These are phyloP conservation scores for Batillaria attramentaria DNA, from an alignment of 1,140 invertebrate genomes.

Conservation along the genomic window DNA sequence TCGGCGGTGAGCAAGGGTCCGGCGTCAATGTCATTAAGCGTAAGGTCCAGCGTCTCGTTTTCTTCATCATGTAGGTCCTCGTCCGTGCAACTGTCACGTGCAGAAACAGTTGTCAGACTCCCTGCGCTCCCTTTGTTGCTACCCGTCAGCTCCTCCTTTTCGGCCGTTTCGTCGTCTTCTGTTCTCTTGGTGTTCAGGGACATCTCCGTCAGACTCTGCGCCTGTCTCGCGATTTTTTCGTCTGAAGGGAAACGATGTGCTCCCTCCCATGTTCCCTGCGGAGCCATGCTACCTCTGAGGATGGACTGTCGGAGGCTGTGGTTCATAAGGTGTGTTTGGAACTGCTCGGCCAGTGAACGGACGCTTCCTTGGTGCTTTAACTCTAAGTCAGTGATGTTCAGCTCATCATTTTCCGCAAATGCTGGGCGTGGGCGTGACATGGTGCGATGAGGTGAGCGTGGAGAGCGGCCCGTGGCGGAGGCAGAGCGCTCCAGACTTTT, in stretches of 20 bases:
- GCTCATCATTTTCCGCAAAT: neutral
- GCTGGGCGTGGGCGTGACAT: neutral
- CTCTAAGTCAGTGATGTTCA: slow-evolving; percentile 1
- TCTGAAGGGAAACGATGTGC: neutral
- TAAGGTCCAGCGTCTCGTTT: too few relatives aligned
- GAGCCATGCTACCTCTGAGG: slow-evolving; percentile 20
- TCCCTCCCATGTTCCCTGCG: slow-evolving; percentile 9
- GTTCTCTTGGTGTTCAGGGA: neutral
- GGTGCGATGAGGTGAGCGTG: neutral
- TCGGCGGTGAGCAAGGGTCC: too few relatives aligned
- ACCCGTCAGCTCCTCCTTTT: neutral
- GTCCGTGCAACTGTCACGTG: neutral
- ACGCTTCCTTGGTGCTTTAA: slow-evolving; percentile 18
- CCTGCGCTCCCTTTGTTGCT: neutral
- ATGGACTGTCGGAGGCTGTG: slow-evolving; percentile 30
- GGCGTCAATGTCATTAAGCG: too few relatives aligned
- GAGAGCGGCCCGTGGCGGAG: neutral
- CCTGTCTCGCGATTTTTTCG: neutral
- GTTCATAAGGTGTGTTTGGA: slow-evolving; percentile 12
- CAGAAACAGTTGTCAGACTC: slow-evolving; percentile 21
- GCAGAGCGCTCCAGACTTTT: slow-evolving; percentile 6
- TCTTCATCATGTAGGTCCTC: too few relatives aligned
- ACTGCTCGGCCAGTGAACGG: slow-evolving; percentile 24
- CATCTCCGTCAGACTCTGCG: neutral
- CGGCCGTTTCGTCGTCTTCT: neutral